Percentiles rank a stretch among this genome's conserved stretches.
phyloP scores from a whole-genome alignment of 2,113 vertebrate species.

The Cebidichthys violaceus region DNA sequence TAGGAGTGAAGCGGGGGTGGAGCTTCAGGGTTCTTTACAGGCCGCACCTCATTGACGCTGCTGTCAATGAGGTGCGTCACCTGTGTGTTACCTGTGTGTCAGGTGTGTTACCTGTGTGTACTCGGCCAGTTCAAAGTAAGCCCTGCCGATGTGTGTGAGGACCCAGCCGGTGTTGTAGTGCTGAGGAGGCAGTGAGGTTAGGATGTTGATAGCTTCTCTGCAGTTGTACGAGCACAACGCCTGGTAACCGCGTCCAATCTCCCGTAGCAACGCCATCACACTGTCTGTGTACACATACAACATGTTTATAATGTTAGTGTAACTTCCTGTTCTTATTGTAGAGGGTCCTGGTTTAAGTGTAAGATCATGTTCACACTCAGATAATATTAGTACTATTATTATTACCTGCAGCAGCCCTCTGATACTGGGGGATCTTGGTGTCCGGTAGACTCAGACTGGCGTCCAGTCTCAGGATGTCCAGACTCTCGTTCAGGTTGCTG shows the following conservation, averaged over 20 bases:
- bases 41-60: no score
- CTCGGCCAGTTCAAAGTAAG: constrained; percentile 97
- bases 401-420: constrained; percentile 95
- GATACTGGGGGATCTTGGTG: constrained; percentile 92
- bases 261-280: constrained; percentile 95
- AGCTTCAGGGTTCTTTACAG: no score
- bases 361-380: background rate
- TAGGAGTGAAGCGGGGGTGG: no score
- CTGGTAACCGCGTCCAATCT: constrained; percentile 96
- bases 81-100: constrained; percentile 88
- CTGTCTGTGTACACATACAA: constrained; percentile 85
- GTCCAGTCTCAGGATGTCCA: constrained; percentile 96
- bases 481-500: constrained; percentile 94
- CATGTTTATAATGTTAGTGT: no score
- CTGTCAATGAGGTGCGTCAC: background rate
- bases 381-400: background rate
- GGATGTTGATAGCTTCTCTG: constrained; percentile 93
- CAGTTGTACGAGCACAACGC: constrained; percentile 98
- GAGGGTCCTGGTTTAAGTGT: background rate
- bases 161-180: constrained; percentile 99
- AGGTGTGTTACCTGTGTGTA: constrained; percentile 98
- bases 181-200: constrained; percentile 95
- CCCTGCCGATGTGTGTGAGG: constrained; percentile 94
- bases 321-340: background rate
- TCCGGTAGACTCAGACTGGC: constrained; percentile 87